Evolutionary conservation across 1,140 invertebrate species (phyloP).

Genomic region (Aphelenchoides fujianensis): DNA sequence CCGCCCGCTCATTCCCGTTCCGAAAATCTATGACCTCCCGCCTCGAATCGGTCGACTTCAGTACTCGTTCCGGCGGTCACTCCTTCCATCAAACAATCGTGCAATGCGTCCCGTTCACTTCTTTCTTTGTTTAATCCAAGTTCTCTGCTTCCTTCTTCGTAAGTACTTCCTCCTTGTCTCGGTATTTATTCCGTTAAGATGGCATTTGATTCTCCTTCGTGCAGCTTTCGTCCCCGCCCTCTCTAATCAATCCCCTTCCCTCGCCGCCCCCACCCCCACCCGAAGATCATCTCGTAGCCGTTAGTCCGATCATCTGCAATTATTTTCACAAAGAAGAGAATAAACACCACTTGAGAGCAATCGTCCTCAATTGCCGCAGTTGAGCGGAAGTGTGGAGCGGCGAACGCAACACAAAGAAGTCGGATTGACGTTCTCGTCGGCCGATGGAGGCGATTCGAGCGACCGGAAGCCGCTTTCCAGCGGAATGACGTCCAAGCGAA

Average conservation of each 20-base stretch:
- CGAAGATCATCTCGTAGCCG: neutral
- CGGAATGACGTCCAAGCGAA: too few relatives aligned
- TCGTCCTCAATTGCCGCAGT: neutral
- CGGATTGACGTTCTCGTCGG: too few relatives aligned
- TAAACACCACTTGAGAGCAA: too few relatives aligned
- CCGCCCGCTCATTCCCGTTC: neutral
- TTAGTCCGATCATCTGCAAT: too few relatives aligned
- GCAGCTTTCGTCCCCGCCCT: too few relatives aligned
- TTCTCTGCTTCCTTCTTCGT: neutral
- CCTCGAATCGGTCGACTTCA: neutral
- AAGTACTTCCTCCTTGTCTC: neutral
- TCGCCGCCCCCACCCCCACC: neutral
- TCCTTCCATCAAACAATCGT: neutral
- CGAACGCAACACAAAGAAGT: too few relatives aligned
- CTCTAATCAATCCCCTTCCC: neutral
- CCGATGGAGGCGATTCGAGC: too few relatives aligned
- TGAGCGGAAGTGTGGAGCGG: too few relatives aligned
- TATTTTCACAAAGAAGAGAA: too few relatives aligned
- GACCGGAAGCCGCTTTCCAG: too few relatives aligned
- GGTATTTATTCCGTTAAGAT: constrained; percentile 1
- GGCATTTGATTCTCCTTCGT: neutral
- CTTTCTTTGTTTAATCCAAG: too few relatives aligned
- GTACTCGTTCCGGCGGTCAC: neutral
- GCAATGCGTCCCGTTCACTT: neutral
- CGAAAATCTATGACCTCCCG: neutral